Conservation (phyloP, 1,140 invertebrate genomes). For the Pararge aegeria region DNA sequence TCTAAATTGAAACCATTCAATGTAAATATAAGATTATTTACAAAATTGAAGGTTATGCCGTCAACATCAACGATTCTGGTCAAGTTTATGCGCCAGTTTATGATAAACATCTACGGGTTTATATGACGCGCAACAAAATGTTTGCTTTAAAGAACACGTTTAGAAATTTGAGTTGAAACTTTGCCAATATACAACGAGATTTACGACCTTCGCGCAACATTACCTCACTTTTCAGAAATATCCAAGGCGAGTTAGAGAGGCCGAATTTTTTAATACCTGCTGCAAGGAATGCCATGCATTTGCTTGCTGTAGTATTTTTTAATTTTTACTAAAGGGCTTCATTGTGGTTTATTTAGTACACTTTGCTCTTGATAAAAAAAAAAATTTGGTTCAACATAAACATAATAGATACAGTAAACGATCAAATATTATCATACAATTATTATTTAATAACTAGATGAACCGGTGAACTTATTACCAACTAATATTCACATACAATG, state of each 20-base stretch:
- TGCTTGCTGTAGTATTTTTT: not conserved
- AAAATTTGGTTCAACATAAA: no score
- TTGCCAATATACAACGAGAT: conserved; percentile 63
- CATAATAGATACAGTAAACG: no score
- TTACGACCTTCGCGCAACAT: conserved; percentile 66
- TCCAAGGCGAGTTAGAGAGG: conserved; percentile 48
- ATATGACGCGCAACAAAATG: conserved; percentile 47
- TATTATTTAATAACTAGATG: no score
- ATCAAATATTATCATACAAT: no score
- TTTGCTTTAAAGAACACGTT: conserved; percentile 56
- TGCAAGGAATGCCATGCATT: conserved; percentile 1
- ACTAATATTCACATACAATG: no score
- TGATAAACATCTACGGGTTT: conserved; percentile 34
- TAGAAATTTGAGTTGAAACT: conserved; percentile 52
- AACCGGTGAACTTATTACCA: no score
- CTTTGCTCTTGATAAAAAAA: no score
- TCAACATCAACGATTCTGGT: conserved; percentile 20
- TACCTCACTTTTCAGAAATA: conserved; percentile 74
- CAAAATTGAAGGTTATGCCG: conserved; percentile 2
- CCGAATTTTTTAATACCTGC: not conserved
- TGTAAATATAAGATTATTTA: not conserved
- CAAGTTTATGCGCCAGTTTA: conserved; percentile 19
- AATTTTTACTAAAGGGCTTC: not conserved
- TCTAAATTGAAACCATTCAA: not conserved
- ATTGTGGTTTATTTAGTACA: no score